Conservation (phyloP, 2,113 vertebrate species). For the Alces alces region DNA sequence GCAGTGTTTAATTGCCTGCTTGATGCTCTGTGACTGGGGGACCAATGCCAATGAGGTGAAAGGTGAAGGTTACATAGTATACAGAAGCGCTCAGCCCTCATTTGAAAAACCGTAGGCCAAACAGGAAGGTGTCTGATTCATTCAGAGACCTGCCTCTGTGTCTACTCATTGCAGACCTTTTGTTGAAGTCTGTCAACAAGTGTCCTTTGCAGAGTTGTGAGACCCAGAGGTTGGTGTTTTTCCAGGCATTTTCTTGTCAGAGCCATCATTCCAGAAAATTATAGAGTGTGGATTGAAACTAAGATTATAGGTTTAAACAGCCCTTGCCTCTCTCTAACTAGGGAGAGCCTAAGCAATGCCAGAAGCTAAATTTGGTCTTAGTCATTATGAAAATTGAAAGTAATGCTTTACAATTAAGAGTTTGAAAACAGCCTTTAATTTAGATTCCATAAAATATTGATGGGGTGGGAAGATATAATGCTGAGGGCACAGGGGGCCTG, state of each 20-base stretch:
- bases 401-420: constrained; percentile 67
- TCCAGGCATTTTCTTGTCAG: constrained; percentile 56
- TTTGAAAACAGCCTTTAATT: constrained; percentile 68
- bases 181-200: constrained; percentile 53
- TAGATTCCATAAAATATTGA: constrained; percentile 60
- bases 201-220: constrained; percentile 31
- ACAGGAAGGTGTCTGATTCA: not conserved
- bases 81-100: not conserved
- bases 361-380: constrained; percentile 52
- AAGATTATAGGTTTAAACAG: constrained; percentile 69
- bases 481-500: not conserved
- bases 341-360: constrained; percentile 38
- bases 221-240: constrained; percentile 48
- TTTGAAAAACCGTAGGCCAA: not conserved
- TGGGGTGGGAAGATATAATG: constrained; percentile 25
- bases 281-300: constrained; percentile 48
- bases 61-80: not conserved
- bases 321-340: not conserved
- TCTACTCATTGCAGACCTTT: not conserved
- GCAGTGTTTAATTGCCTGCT: not conserved
- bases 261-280: constrained; percentile 59
- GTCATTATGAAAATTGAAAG: constrained; percentile 68
- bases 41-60: not conserved
- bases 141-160: not conserved
- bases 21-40: not conserved